phyloP scores from a whole-genome alignment of 2,888 invertebrate species.

The Cephus pulcher region DNA sequence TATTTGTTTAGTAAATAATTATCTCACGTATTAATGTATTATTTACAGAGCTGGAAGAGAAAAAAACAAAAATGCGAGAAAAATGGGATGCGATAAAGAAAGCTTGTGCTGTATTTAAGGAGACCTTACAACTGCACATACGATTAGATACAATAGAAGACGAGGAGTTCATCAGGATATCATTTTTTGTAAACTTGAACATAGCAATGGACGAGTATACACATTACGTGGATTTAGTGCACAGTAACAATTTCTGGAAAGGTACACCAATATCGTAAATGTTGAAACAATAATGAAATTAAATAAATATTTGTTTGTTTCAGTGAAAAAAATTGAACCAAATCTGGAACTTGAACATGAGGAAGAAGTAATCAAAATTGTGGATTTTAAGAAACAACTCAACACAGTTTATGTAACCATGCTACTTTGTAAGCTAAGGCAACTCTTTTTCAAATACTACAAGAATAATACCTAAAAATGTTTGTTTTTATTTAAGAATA shows the following conservation, averaged over 20 bases:
- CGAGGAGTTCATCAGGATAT: slow-evolving; percentile 40
- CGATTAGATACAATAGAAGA: slow-evolving; percentile 28
- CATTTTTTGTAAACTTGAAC: slow-evolving; percentile 44
- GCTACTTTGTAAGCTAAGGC: slow-evolving; percentile 50
- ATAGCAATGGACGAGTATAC: slow-evolving; percentile 19
- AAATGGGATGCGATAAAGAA: slow-evolving; percentile 51
- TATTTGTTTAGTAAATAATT: no score
- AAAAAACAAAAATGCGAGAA: slow-evolving; percentile 33
- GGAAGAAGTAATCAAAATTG: slow-evolving; percentile 33
- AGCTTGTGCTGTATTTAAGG: slow-evolving; percentile 48
- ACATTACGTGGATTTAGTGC: slow-evolving; percentile 37
- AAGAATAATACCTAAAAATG: slow-evolving; percentile 22
- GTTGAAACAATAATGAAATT: not conserved
- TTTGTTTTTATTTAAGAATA: slow-evolving; percentile 7
- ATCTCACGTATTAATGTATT: not conserved
- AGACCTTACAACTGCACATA: slow-evolving; percentile 49
- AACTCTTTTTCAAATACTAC: slow-evolving; percentile 47
- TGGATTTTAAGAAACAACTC: slow-evolving; percentile 39
- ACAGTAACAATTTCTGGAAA: slow-evolving; percentile 45
- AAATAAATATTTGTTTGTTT: slow-evolving; percentile 24
- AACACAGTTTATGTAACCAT: slow-evolving; percentile 38
- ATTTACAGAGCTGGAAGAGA: slow-evolving; percentile 35
- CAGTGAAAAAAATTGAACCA: slow-evolving; percentile 55
- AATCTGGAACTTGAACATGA: slow-evolving; percentile 42
- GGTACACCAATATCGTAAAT: slow-evolving; percentile 34